Evolutionary conservation across 2,797 vertebrate species (phyloP).

Genomic region (Silurus lanzhouensis): DNA sequence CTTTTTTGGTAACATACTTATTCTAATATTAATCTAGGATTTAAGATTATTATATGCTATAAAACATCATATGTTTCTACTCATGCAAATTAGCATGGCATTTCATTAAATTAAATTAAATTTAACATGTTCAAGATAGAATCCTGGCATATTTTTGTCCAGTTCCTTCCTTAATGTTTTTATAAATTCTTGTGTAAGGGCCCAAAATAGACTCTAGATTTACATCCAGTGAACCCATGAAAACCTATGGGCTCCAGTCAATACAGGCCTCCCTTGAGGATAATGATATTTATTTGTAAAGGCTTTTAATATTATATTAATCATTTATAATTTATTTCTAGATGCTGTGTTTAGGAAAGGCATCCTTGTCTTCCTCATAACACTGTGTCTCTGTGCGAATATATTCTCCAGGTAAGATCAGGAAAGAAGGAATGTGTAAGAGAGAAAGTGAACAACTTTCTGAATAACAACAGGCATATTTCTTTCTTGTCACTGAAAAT

Average conservation of each 20-base stretch:
- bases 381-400: slow-evolving; percentile 64
- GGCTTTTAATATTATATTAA: not conserved
- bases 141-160: not conserved
- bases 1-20: not conserved
- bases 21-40: not conserved
- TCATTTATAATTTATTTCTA: slow-evolving; percentile 57
- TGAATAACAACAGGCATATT: not conserved
- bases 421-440: not conserved
- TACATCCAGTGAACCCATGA: not conserved
- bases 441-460: not conserved
- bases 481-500: not conserved
- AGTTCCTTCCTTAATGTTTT: not conserved
- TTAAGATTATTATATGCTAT: not conserved
- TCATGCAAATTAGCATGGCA: not conserved
- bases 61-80: not conserved
- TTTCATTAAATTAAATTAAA: not conserved
- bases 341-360: slow-evolving; percentile 63
- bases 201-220: not conserved
- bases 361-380: slow-evolving; percentile 68
- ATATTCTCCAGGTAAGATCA: slow-evolving; percentile 67
- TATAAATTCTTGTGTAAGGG: not conserved
- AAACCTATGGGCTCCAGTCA: not conserved
- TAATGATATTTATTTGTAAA: not conserved
- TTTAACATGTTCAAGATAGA: not conserved
- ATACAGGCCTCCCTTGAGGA: not conserved